A percentile compares a stretch with the other conserved stretches of the same genome.
phyloP scores from a whole-genome alignment of 2,888 invertebrate species.

The Archaeoteleia sp. region DNA sequence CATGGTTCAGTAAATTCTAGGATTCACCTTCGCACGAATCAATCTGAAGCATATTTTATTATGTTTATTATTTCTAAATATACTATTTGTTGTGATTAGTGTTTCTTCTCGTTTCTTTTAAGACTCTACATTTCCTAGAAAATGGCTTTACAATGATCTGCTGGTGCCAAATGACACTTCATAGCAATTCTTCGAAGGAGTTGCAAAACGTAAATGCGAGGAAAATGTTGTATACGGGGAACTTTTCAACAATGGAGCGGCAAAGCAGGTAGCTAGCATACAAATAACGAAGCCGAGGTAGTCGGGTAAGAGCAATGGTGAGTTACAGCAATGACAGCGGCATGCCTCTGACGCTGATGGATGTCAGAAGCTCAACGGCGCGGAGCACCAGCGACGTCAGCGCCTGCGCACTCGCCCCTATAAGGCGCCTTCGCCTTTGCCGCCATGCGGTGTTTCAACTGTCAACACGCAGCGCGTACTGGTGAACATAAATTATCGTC shows the following conservation, averaged over 20 bases:
- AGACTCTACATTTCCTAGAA: slow-evolving; percentile 15
- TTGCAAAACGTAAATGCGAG: slow-evolving; percentile 24
- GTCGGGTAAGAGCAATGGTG: slow-evolving; percentile 59
- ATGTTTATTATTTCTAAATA: too few species aligned
- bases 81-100: too few species aligned
- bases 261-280: slow-evolving; percentile 42
- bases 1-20: too few species aligned
- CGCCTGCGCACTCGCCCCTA: slow-evolving; percentile 71
- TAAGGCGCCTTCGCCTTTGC: slow-evolving; percentile 69
- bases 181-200: slow-evolving; percentile 27
- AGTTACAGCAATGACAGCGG: slow-evolving; percentile 66
- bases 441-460: slow-evolving; percentile 71
- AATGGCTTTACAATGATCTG: slow-evolving; percentile 17
- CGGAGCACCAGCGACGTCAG: slow-evolving; percentile 49
- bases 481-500: slow-evolving; percentile 72
- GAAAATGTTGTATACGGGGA: slow-evolving; percentile 33
- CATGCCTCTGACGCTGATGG: slow-evolving; percentile 70
- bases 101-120: too few species aligned
- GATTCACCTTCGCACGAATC: too few species aligned
- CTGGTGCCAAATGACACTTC: slow-evolving; percentile 8
- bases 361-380: slow-evolving; percentile 65
- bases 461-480: slow-evolving; percentile 68
- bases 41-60: too few species aligned
- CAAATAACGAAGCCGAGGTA: slow-evolving; percentile 49
- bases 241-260: slow-evolving; percentile 30